phyloP scores from a whole-genome alignment of 2,888 invertebrate species.

The Tetranychus piercei region DNA sequence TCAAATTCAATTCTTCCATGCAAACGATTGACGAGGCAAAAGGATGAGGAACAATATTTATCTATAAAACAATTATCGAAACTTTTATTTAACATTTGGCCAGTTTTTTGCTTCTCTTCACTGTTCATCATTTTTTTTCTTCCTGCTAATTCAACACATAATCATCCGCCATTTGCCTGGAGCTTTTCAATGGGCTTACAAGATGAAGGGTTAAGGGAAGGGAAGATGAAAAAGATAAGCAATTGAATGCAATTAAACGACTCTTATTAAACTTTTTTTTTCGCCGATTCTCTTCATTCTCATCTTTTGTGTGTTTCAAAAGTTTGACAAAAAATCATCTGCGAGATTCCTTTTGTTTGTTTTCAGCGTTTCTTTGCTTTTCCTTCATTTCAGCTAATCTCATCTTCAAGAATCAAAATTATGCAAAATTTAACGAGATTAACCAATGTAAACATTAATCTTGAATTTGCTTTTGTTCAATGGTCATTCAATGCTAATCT shows the following conservation, averaged over 20 bases:
- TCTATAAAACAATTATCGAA: neutral
- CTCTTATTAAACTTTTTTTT: neutral
- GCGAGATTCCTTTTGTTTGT: no score
- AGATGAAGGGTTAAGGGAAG: neutral
- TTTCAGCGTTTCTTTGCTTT: no score
- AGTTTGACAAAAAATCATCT: no score
- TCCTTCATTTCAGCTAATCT: no score
- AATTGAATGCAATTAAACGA: neutral
- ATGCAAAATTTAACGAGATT: no score
- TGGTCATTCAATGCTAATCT: no score
- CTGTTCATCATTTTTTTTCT: neutral
- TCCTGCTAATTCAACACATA: neutral
- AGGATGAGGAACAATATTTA: neutral
- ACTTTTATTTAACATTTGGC: neutral
- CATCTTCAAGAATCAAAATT: no score
- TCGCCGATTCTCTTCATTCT: neutral
- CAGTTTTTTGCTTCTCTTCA: neutral
- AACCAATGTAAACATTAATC: no score
- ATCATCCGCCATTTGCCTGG: neutral
- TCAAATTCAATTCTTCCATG: neutral
- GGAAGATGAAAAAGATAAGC: neutral
- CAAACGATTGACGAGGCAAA: neutral
- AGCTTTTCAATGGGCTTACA: neutral
- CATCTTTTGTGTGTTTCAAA: neutral
- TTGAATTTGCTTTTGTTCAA: no score